Evolutionary conservation across 2,113 vertebrate species (phyloP).

Genomic region (Callionymus lyra): DNA sequence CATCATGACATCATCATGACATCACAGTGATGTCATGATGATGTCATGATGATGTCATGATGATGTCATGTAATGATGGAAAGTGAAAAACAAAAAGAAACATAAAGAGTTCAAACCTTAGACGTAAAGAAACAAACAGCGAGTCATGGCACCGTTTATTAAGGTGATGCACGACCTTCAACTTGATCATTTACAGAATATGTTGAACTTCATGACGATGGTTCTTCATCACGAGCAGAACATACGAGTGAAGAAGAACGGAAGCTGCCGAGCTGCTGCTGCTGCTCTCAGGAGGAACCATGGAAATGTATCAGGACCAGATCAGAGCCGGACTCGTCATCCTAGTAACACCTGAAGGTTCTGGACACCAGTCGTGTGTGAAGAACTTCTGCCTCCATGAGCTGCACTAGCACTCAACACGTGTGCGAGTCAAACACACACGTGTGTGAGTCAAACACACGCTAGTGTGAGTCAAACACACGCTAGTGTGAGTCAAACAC

Average conservation of each 20-base stretch:
- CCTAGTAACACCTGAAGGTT: conserved; percentile 55
- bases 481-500: too few species aligned
- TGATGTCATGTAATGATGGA: too few species aligned
- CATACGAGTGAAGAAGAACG: conserved; percentile 15
- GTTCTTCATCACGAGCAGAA: too few species aligned
- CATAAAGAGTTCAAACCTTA: too few species aligned
- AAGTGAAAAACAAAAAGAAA: too few species aligned
- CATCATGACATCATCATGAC: too few species aligned
- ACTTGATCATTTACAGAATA: conserved; percentile 59
- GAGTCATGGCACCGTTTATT: conserved; percentile 60
- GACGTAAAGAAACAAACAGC: not conserved
- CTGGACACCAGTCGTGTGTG: conserved; percentile 48
- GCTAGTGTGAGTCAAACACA: too few species aligned
- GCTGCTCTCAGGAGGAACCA: too few species aligned
- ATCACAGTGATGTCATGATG: too few species aligned
- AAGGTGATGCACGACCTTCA: conserved; percentile 64
- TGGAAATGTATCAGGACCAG: conserved; percentile 55
- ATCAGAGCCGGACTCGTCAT: conserved; percentile 65
- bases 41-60: too few species aligned
- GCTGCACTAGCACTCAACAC: too few species aligned
- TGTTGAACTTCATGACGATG: conserved; percentile 60
- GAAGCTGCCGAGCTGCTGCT: conserved; percentile 25
- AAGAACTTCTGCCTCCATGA: conserved; percentile 43
- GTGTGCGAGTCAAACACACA: conserved; percentile 31
- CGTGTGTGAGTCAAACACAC: conserved; percentile 32